phyloP scores from a whole-genome alignment of 2,113 vertebrate species.

The Jaculus jaculus region DNA sequence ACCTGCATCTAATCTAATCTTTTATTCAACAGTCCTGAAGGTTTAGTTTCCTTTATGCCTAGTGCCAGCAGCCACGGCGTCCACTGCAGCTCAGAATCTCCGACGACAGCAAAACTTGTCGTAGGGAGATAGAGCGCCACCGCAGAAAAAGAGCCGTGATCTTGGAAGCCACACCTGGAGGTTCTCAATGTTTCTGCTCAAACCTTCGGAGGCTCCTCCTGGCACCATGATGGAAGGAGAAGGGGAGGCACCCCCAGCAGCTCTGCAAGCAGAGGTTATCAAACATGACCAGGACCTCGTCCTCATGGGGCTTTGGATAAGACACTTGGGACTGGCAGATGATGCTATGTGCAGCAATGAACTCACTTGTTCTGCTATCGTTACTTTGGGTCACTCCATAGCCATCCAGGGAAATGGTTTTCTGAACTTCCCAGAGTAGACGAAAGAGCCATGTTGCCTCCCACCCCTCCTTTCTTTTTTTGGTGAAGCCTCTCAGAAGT shows the following conservation, averaged over 20 bases:
- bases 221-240: slow-evolving; percentile 59
- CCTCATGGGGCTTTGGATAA: slow-evolving; percentile 78
- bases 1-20: not conserved
- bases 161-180: slow-evolving; percentile 14
- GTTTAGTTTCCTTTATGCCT: not conserved
- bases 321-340: slow-evolving; percentile 79
- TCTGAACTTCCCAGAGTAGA: slow-evolving; percentile 59
- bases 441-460: slow-evolving; percentile 49
- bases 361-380: slow-evolving; percentile 82
- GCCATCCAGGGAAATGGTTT: slow-evolving; percentile 79
- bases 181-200: slow-evolving; percentile 74
- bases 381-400: slow-evolving; percentile 77
- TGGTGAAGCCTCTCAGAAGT: slow-evolving; percentile 58
- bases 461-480: slow-evolving; percentile 31
- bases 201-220: slow-evolving; percentile 65
- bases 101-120: slow-evolving; percentile 11
- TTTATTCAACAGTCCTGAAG: not conserved
- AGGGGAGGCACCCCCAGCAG: slow-evolving; percentile 63
- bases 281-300: slow-evolving; percentile 77
- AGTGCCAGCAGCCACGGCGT: not conserved
- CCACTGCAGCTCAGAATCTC: not conserved
- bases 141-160: slow-evolving; percentile 20
- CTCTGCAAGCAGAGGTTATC: slow-evolving; percentile 73
- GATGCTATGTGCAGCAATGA: slow-evolving; percentile 76
- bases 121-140: slow-evolving; percentile 6